These are phyloP conservation scores for Operophtera brumata DNA, from an alignment of 2,888 invertebrate genomes.

Conservation along the genomic window DNA sequence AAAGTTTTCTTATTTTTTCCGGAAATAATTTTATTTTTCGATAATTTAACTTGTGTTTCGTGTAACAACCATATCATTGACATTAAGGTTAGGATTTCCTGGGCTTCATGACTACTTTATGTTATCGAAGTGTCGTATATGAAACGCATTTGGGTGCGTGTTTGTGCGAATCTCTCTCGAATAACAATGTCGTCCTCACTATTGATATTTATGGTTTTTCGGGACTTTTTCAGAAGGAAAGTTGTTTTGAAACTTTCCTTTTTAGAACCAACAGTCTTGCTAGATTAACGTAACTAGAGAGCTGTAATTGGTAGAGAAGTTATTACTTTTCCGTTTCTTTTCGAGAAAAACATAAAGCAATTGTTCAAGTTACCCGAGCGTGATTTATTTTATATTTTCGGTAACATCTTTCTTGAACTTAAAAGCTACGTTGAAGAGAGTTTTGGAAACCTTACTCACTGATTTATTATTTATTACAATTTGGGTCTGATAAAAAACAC, in stretches of 20 bases:
- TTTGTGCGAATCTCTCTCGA: conserved; percentile 54
- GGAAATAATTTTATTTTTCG: too few relatives aligned
- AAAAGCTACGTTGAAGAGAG: conserved; percentile 56
- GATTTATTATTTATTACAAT: conserved; percentile 58
- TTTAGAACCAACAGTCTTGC: conserved; percentile 55
- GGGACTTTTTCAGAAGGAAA: conserved; percentile 61
- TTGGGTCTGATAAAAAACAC: conserved; percentile 46
- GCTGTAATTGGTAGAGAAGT: conserved; percentile 72
- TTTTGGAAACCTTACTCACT: conserved; percentile 50
- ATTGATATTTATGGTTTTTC: conserved; percentile 75
- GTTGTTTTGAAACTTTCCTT: conserved; percentile 70
- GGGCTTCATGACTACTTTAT: conserved; percentile 37
- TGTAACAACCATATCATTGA: conserved; percentile 36
- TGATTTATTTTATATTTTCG: conserved; percentile 65
- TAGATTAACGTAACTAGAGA: conserved; percentile 72
- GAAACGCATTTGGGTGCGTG: conserved; percentile 60
- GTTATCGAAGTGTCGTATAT: conserved; percentile 39
- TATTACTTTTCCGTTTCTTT: conserved; percentile 68
- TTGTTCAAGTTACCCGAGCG: conserved; percentile 59
- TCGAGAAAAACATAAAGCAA: conserved; percentile 67
- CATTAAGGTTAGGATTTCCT: conserved; percentile 31
- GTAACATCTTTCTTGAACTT: conserved; percentile 58
- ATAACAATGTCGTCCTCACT: conserved; percentile 59
- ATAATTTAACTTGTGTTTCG: conserved; percentile 46
- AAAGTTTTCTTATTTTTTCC: conserved; percentile 60